Conservation (phyloP, 2,113 vertebrate species). For the Trematomus loennbergii region DNA sequence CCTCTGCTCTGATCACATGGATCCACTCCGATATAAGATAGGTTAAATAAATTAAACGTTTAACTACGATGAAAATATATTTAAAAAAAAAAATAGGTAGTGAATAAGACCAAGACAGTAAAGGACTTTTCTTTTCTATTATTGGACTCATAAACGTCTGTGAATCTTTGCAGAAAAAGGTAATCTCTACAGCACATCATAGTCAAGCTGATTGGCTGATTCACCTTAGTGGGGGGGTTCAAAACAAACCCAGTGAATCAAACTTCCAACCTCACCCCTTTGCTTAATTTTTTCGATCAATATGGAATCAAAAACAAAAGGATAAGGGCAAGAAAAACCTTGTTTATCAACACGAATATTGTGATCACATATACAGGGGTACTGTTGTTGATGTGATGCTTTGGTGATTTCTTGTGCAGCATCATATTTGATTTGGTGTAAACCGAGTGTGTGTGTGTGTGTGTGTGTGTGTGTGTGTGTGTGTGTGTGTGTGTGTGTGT, state of each 20-base stretch:
- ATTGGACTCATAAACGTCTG: background rate
- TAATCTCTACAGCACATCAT: background rate
- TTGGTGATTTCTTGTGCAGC: constrained; percentile 1
- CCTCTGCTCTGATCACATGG: background rate
- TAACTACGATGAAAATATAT: background rate
- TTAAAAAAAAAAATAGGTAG: background rate
- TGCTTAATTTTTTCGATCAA: background rate
- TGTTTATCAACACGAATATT: constrained; percentile 2
- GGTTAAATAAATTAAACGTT: no score
- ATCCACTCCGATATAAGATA: no score
- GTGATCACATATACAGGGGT: background rate
- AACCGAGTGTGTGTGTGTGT: background rate
- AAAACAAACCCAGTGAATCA: no score
- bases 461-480: background rate
- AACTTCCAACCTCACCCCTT: background rate
- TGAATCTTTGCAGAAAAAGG: background rate
- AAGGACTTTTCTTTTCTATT: no score
- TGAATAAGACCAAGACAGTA: background rate
- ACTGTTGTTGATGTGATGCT: background rate
- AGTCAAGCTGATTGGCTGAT: background rate
- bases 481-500: background rate
- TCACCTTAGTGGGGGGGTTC: background rate
- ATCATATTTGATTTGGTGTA: constrained; percentile 1
- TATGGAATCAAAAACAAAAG: background rate
- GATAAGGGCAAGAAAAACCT: background rate